Evolutionary conservation across 2,113 vertebrate genomes (phyloP).

Genomic region (Ammospiza caudacuta): DNA sequence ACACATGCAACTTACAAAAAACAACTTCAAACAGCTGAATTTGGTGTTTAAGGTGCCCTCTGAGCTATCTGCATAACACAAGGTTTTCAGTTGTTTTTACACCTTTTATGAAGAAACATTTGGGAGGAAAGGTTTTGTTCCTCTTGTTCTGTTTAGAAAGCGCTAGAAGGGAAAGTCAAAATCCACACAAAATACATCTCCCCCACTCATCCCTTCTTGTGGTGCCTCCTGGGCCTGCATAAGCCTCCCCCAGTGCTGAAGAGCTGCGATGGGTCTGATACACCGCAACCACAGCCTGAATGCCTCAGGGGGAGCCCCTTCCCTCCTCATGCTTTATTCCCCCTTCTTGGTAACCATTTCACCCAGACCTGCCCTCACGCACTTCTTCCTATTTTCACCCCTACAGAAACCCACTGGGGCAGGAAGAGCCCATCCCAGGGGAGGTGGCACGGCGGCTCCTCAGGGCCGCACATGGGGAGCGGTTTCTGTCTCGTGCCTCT

Average conservation of each 20-base stretch:
- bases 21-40: neutral
- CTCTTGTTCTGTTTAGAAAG: neutral
- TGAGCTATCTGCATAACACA: neutral
- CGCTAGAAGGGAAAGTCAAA: neutral
- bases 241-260: neutral
- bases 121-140: neutral
- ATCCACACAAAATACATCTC: neutral
- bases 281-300: neutral
- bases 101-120: neutral
- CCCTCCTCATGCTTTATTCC: neutral
- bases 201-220: neutral
- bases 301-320: neutral
- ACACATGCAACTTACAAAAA: neutral
- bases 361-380: neutral
- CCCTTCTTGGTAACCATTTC: neutral
- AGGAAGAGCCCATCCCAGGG: neutral
- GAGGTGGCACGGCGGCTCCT: neutral
- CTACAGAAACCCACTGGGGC: neutral
- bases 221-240: neutral
- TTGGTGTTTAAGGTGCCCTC: neutral
- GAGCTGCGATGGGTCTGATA: fast-evolving
- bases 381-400: neutral
- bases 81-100: neutral
- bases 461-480: fast-evolving
- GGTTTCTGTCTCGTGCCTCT: neutral